Conservation (phyloP, 1,140 invertebrate genomes). For the Drosophila pandora region DNA sequence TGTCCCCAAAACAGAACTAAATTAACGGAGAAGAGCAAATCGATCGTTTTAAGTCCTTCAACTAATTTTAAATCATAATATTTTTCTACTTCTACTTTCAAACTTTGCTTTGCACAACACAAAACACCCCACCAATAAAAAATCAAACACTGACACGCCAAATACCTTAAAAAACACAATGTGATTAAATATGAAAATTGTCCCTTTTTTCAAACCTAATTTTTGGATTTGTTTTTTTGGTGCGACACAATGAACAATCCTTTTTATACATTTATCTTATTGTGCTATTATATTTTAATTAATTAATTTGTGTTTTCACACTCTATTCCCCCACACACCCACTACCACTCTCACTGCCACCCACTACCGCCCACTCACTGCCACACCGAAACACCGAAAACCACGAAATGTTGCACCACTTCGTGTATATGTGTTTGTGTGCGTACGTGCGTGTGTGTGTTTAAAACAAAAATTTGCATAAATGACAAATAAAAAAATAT, state of each 20-base stretch:
- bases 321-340: constrained; percentile 27
- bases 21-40: constrained; percentile 21
- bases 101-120: constrained; percentile 71
- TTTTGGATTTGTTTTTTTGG: constrained; percentile 42
- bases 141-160: constrained; percentile 21
- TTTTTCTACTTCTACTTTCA: constrained; percentile 78
- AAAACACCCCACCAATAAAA: constrained; percentile 13
- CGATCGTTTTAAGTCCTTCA: constrained; percentile 20
- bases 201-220: not conserved
- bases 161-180: constrained; percentile 14
- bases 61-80: constrained; percentile 68
- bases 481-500: constrained; percentile 32
- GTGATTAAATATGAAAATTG: constrained; percentile 1
- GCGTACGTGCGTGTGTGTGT: constrained; percentile 16
- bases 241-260: constrained; percentile 52
- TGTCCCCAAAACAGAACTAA: not conserved
- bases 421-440: constrained; percentile 40
- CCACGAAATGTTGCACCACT: constrained; percentile 36
- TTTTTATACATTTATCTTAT: constrained; percentile 43
- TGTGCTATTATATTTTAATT: constrained; percentile 49
- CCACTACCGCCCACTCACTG: not conserved
- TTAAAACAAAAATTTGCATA: constrained; percentile 42
- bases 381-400: constrained; percentile 27
- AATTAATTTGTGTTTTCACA: constrained; percentile 49
- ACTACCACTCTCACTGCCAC: constrained; percentile 3